Evolutionary conservation across 2,888 invertebrate species (phyloP), one percentile per base, ranked within the genome.

Genomic region (Trilocha varians): DNA sequence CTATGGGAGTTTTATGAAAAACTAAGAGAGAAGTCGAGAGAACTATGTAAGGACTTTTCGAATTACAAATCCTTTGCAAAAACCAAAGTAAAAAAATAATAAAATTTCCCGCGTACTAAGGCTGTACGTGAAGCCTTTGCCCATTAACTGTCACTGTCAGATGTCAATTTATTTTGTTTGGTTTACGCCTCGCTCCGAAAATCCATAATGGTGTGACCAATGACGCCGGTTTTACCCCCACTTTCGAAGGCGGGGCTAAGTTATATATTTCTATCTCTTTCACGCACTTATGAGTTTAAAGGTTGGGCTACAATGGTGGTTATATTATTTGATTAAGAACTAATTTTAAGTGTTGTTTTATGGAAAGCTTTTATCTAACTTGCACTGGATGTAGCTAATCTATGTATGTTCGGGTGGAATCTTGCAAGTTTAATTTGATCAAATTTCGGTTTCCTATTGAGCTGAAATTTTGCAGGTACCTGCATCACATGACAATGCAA

Each of bases 131-230:
- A 15, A 32, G 32, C 32, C 15, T 38, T 55, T 60, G 56, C 59
- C 67, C 65, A 64, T 67, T 57, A 77, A 76, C 73, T 78, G 76
- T 78, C 72, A 77, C 54, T 57, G 49, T 53, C 53, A 55, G 51
- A 52, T 62, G 62, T 62, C 64, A 70, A 62, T 66, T 63, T 62
- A 68, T 69, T 71, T 64, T 68, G 63, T 60, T 58, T 60, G 45
- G 52, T 49, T 52, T 49, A 57, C 68, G 68, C 67, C 67, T 71
- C 55, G 50, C 55, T 70, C 71, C 74, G 77, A 82, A 82, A 84
- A 82, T 83, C 83, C 66, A 82, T 82, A 84, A 82, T 72, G 65
- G 62, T 57, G 53, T 65, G 56, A 55, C 84, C 84, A 82, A 83
- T 84, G 72, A 78, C 73, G 69, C 49, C 47, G 55, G 61, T 62